A percentile compares a stretch with the other conserved stretches of the same genome.
Conservation (phyloP, 2,797 vertebrate species). For the Argentina silus region DNA sequence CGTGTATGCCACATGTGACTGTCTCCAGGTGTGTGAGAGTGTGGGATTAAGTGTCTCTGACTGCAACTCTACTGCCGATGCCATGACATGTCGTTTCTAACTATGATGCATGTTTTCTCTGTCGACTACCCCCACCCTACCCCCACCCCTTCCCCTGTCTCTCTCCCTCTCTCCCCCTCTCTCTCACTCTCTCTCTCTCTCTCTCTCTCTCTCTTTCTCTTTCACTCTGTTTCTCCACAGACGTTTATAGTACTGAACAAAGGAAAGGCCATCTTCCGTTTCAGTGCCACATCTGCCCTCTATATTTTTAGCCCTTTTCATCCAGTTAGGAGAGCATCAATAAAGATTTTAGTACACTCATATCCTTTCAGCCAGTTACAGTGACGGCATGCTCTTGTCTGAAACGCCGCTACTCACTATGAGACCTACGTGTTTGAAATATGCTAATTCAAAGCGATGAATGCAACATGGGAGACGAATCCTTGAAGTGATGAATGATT, state of each 20-base stretch:
- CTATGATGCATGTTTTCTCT: constrained; percentile 9
- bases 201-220: constrained; percentile 11
- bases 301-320: constrained; percentile 97
- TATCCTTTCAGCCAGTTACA: constrained; percentile 84
- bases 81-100: constrained; percentile 7
- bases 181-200: not conserved
- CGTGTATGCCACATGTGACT: not conserved
- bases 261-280: constrained; percentile 99
- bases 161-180: not conserved
- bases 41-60: not conserved
- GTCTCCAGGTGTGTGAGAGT: not conserved
- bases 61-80: not conserved
- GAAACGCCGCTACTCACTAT: not conserved
- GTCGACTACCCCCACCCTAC: not conserved
- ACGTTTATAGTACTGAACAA: constrained; percentile 99
- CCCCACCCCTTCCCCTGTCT: not conserved
- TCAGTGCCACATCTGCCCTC: constrained; percentile 96
- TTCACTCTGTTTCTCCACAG: constrained; percentile 77
- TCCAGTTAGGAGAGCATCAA: constrained; percentile 89
- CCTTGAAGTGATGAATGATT: too few relatives aligned
- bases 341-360: constrained; percentile 98
- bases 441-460: too few relatives aligned
- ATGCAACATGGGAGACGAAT: too few relatives aligned
- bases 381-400: not conserved
- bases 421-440: too few relatives aligned